Evolutionary conservation across 30 jellyfish, hydroid and myxozoan species (phyloP), one percentile per base, ranked within the genome.

Genomic region (Turritopsis dohrnii): DNA sequence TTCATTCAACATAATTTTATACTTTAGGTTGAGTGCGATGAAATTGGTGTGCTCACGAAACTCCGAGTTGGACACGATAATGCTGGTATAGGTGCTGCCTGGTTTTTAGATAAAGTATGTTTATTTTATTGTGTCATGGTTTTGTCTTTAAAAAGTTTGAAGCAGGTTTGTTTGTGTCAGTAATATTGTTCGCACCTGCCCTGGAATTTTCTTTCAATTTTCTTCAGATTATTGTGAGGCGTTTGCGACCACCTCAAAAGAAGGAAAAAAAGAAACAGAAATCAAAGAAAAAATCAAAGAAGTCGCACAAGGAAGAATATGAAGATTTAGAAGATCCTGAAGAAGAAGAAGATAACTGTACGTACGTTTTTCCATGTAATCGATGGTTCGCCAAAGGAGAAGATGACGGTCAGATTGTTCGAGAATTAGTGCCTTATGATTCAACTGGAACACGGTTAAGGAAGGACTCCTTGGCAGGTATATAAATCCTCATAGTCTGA

Each of bases 331-430:
- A 79, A 25, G 88, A 53, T 16, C 88, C 66, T 29, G 97, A 90
- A 23, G 89, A 76, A 27, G 98, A 92, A 16, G 92, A 84, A 20
- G 96, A 88, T 85, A 92, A 88, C 17, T 85, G 96, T 80, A 91
- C 79, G 52, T 88, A 80, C 69, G 21, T 84, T 77, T 93, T 93
- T 76, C 92, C 89, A 60, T 92, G 96, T 60, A 93, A 93, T 76
- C 94, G 95, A 23, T 93, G 98, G 98, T 88, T 93, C 74, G 95
- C 98, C 7, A 93, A 93, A 74, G 93, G 82, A 71, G 98, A 93
- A 81, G 98, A 93, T 72, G 98, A 93, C 86, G 94, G 94, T 16
- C 96, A 93, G 83, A 93, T 93, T 79, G 93, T 93, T 1, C 26
- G 98, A 66, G 98, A 93, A 65, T 82, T 93, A 21, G 96, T 93